Base-by-base conservation (phyloP, 2,113 vertebrate species). In the Asarcornis scutulata region DNA sequence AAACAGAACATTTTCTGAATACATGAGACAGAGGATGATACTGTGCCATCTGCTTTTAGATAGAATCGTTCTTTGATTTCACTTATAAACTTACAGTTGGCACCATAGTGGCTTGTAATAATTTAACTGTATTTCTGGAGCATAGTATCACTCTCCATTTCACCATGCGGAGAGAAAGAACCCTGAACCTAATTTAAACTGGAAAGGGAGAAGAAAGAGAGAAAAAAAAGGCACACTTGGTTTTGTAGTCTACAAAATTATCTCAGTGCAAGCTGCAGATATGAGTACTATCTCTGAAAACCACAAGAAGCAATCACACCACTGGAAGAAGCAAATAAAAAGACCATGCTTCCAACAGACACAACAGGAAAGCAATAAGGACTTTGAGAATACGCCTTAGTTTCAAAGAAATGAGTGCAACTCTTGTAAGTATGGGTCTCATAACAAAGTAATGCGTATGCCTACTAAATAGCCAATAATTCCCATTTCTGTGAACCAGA, bases 401-500 rank as follows among this genome's bases (percentile, higher is more conserved):
- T 89, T 60, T 55, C 1, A 71, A 94, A 85, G 94, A 93, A 84
- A 58, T 31, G 2, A 75, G 48, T 38, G 22, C 90, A 94, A 42
- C 48, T 73, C 29, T 83, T 84, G 3, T 62, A 97, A 96, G 42
- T 89, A 93, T 9, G 60, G 5, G 63, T 81, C 82, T 90, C 52
- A 74, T 34, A 79, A 63, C 48, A 36, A 94, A 95, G 74, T 52
- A 72, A 95, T 78, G 44, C 46, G 59, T 42, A 86, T 13, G 46
- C 72, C 80, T 87, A 79, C 25, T 67, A 83, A 83, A 85, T 89
- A 94, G 53, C 31, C 67, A 92, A 4, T 92, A 58, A 96, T 78
- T 85, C 83, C 62, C 53, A 79, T 60, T 95, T 94, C 76, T 89
- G 87, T 83, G 93, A 89, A 71, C 66, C 27, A 66, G 67, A 87